Percentiles rank a stretch among this genome's conserved stretches.
Conservation (phyloP, 2,888 invertebrate genomes). For the Petrophora chlorosata region DNA sequence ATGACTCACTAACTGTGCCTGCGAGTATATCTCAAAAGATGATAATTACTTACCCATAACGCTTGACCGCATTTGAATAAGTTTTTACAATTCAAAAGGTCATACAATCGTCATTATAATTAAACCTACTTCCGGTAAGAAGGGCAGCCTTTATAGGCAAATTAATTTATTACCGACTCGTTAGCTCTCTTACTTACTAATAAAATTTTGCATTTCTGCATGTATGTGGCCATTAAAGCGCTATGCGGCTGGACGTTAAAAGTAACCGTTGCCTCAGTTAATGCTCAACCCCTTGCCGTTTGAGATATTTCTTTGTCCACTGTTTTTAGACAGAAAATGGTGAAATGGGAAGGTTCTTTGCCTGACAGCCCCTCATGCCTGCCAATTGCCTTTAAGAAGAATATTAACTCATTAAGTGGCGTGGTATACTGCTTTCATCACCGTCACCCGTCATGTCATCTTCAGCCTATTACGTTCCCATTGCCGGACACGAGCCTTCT, state of each 20-base stretch:
- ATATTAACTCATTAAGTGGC: too few species aligned
- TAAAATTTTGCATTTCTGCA: constrained; percentile 46
- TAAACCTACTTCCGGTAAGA: constrained; percentile 43
- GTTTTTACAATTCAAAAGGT: constrained; percentile 45
- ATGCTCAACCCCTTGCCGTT: constrained; percentile 16
- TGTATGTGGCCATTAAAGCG: constrained; percentile 55
- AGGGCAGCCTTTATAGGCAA: constrained; percentile 49
- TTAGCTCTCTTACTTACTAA: constrained; percentile 49
- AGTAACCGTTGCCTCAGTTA: constrained; percentile 49
- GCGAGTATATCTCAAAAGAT: constrained; percentile 8
- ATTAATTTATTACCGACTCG: constrained; percentile 58
- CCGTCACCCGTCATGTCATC: too few species aligned
- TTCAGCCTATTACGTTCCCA: too few species aligned
- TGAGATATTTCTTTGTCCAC: constrained; percentile 3
- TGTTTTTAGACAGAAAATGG: background rate
- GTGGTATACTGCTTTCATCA: too few species aligned
- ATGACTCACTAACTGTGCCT: constrained; percentile 22
- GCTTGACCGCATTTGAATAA: constrained; percentile 39
- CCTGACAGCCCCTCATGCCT: too few species aligned
- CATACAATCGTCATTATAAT: constrained; percentile 47
- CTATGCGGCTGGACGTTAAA: constrained; percentile 53
- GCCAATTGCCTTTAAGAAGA: too few species aligned
- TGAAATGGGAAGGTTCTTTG: too few species aligned
- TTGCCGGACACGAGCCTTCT: too few species aligned
- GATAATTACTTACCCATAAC: constrained; percentile 18